Conservation (phyloP, 2,888 invertebrate species). For the Orgyia antiqua region DNA sequence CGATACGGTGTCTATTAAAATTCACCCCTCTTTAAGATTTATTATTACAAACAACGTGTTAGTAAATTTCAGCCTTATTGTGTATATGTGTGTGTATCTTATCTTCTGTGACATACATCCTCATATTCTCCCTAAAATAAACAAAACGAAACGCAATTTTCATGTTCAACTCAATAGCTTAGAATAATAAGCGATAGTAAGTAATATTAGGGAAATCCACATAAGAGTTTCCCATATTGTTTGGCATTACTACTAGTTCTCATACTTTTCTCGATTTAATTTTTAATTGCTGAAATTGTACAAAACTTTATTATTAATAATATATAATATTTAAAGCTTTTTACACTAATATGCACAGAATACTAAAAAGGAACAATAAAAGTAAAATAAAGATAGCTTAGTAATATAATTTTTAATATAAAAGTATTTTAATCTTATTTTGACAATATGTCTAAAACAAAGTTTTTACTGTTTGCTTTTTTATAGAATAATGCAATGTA, state of each 20-base stretch:
- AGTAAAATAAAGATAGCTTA: no score
- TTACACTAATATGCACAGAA: no score
- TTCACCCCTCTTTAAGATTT: slow-evolving; percentile 55
- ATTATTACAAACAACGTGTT: slow-evolving; percentile 49
- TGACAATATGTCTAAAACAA: no score
- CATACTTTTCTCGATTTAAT: slow-evolving; percentile 23
- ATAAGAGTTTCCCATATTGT: slow-evolving; percentile 45
- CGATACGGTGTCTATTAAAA: slow-evolving; percentile 40
- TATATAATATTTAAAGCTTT: no score
- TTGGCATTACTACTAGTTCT: slow-evolving; percentile 31
- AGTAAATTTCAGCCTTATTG: slow-evolving; percentile 49
- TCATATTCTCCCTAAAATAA: slow-evolving; percentile 55
- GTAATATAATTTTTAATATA: no score
- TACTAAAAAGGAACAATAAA: no score
- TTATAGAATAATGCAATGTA: no score
- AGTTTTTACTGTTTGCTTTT: no score
- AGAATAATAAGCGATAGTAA: slow-evolving; percentile 76
- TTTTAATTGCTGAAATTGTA: no score
- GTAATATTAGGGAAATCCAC: slow-evolving; percentile 70
- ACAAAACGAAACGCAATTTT: slow-evolving; percentile 73
- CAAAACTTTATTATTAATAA: no score
- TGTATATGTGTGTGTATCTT: slow-evolving; percentile 43
- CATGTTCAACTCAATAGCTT: slow-evolving; percentile 74
- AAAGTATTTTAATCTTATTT: no score
- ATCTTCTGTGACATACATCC: slow-evolving; percentile 51